Base-by-base conservation (phyloP, 1,140 invertebrate genomes). In the Cotesia vestalis region DNA sequence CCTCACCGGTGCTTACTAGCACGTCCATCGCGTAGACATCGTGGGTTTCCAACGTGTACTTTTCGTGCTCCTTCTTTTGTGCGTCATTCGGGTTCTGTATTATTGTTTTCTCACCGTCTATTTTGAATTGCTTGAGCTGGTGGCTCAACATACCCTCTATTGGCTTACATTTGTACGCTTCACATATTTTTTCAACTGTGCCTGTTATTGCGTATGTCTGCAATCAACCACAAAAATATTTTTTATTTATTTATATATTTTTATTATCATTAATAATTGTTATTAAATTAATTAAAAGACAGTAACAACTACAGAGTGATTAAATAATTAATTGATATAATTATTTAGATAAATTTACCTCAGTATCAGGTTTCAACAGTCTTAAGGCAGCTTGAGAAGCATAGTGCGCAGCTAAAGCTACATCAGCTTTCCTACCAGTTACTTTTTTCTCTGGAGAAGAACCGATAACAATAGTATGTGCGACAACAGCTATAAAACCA, bases 111-210 rank as follows among this genome's bases (percentile, higher is more conserved):
- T 99, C 97, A 27, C 98, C 98, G 88, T 99, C 97, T 84, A 99
- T 98, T 85, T 95, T 94, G 85, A 96, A 95, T 84, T 98, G 96
- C 82, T 97, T 96, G 61, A 99, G 88, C 83, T 99, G 96, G 86
- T 99, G 97, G 78, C 97, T 99, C 35, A 99, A 88, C 97, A 99
- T 99, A 67, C 98, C 96, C 88, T 99, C 98, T 69, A 99, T 93
- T 27, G 98, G 97, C 87, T 98, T 99, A 86, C 97, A 99, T 77
- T 97, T 95, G 86, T 91, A 99, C 35, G 92, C 90, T 78, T 96
- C 93, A 74, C 95, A 94, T 73, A 98, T 93, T 88, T 98, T 98
- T 85, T 97, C 94, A 63, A 99, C 95, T 55, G 92, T 93, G 80
- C 96, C 94, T 66, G 98, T 99, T 69, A 99, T 94, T 71, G 92